A percentile compares a stretch with the other conserved stretches of the same genome.
Evolutionary conservation across 2,797 vertebrate species (phyloP).

Genomic region (Notamacropus eugenii): DNA sequence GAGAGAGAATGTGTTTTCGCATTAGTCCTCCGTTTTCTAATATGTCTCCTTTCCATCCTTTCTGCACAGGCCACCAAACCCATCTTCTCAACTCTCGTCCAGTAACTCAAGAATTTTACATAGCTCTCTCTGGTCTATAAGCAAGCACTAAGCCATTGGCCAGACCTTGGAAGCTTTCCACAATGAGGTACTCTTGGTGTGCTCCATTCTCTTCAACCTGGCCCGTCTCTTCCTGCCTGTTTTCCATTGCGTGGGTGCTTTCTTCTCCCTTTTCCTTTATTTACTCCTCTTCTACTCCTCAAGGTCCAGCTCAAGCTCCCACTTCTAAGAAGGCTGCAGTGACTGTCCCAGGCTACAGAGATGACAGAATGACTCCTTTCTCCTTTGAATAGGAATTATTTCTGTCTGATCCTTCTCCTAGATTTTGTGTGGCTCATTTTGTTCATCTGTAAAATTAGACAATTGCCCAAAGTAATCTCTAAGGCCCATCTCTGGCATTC

Average conservation of each 20-base stretch:
- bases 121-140: background rate
- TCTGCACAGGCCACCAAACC: background rate
- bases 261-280: background rate
- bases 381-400: background rate
- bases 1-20: background rate
- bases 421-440: background rate
- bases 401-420: background rate
- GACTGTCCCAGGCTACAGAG: background rate
- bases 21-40: background rate
- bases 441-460: background rate
- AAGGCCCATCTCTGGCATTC: background rate
- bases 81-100: background rate
- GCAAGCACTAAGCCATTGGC: background rate
- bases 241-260: background rate
- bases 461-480: background rate
- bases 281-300: background rate
- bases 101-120: background rate
- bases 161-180: background rate
- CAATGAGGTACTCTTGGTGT: background rate
- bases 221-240: background rate
- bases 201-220: background rate
- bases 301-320: background rate
- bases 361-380: background rate
- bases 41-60: background rate
- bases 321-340: background rate